Percentiles rank a stretch among this genome's conserved stretches.
These are phyloP conservation scores for Tokudaia tokunoshimensis DNA, from an alignment of 2,797 vertebrate genomes.

Conservation along the genomic window DNA sequence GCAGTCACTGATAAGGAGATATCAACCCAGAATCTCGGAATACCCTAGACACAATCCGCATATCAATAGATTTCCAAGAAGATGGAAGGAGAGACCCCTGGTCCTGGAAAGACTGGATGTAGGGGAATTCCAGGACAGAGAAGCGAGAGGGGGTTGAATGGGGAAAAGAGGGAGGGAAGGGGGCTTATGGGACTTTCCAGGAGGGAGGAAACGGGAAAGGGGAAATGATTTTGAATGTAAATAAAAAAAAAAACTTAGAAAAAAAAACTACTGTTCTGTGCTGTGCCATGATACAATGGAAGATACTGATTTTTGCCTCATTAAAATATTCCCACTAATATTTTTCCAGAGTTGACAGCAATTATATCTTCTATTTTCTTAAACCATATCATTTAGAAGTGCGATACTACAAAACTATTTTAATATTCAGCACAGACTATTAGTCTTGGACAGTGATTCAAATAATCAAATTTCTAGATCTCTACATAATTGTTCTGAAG, in stretches of 20 bases:
- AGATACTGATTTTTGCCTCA: conserved; percentile 24
- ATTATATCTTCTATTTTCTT: not conserved
- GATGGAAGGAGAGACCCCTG: too few relatives aligned
- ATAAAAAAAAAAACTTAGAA: conserved; percentile 5
- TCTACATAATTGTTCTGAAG: not conserved
- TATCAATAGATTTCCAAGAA: too few relatives aligned
- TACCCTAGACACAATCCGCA: too few relatives aligned
- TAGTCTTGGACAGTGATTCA: conserved; percentile 2
- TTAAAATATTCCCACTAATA: conserved; percentile 23
- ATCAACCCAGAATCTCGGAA: too few relatives aligned
- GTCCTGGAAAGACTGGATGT: too few relatives aligned
- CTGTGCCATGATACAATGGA: not conserved
- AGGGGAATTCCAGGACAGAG: too few relatives aligned
- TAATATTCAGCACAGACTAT: conserved; percentile 24
- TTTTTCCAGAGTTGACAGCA: conserved; percentile 2
- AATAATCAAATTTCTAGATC: conserved; percentile 2
- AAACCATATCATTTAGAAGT: conserved; percentile 15
- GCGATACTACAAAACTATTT: conserved; percentile 44
- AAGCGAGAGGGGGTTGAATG: too few relatives aligned
- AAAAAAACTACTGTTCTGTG: not conserved
- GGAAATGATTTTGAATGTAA: too few relatives aligned
- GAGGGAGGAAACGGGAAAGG: too few relatives aligned
- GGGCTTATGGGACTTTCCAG: too few relatives aligned
- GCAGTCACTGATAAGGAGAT: too few relatives aligned
- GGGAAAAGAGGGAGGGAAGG: too few relatives aligned